Percentiles rank a stretch among this genome's conserved stretches.
These are phyloP conservation scores for Drosophila mayaguana DNA, from an alignment of 2,888 invertebrate genomes.

Conservation along the genomic window DNA sequence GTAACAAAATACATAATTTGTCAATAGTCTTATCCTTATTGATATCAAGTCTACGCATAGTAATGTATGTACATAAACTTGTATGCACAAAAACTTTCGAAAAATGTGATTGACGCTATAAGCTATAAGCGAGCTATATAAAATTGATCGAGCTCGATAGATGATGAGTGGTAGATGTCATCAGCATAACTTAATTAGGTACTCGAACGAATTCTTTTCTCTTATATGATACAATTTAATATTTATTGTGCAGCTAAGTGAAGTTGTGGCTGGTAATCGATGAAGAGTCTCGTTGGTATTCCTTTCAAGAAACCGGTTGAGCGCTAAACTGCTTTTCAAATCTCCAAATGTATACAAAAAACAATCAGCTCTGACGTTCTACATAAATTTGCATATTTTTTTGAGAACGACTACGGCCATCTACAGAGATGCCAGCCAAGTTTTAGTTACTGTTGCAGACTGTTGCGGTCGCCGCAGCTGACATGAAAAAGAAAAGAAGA, in stretches of 20 bases:
- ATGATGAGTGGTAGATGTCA: background rate
- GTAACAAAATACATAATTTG: no score
- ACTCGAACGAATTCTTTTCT: background rate
- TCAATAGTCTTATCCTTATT: no score
- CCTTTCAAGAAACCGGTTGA: constrained; percentile 41
- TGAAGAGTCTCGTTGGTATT: constrained; percentile 14
- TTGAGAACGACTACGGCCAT: constrained; percentile 15
- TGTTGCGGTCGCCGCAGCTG: constrained; percentile 29
- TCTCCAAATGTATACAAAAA: constrained; percentile 4
- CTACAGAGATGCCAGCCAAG: constrained; percentile 21
- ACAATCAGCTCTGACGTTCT: constrained; percentile 45
- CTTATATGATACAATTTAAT: background rate
- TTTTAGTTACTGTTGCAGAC: constrained; percentile 50
- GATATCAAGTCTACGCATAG: no score
- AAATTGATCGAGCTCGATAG: background rate
- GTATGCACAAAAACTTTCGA: no score
- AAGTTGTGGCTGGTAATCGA: constrained; percentile 16
- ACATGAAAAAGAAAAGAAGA: constrained; percentile 30
- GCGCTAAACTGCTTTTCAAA: constrained; percentile 10
- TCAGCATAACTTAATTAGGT: background rate
- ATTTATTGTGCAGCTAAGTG: constrained; percentile 7
- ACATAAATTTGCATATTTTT: constrained; percentile 58
- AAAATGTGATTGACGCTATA: no score
- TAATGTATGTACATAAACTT: no score
- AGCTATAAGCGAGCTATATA: background rate